Conservation (phyloP, 2,797 vertebrate genomes). For the Cryptoblepharus egeriae region DNA sequence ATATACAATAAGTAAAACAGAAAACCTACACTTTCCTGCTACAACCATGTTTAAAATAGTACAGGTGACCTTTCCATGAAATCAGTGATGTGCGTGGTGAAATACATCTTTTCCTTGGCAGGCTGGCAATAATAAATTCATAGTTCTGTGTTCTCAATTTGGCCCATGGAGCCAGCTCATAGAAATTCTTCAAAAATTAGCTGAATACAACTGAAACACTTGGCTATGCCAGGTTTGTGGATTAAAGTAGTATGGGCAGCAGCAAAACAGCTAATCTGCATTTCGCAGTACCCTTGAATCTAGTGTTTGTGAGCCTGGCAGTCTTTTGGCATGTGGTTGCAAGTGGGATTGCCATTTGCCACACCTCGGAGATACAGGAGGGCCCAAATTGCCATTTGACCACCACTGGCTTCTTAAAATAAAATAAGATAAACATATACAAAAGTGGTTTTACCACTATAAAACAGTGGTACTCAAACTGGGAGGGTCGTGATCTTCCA, state of each 20-base stretch:
- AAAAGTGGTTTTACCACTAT: no score
- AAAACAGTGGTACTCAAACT: no score
- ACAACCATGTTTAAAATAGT: not conserved
- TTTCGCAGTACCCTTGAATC: not conserved
- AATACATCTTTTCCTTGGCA: not conserved
- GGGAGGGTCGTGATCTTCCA: no score
- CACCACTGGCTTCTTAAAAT: not conserved
- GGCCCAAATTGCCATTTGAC: not conserved
- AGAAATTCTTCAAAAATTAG: not conserved
- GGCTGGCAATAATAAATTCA: not conserved
- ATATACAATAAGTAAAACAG: constrained; percentile 14
- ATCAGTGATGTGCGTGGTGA: constrained; percentile 1
- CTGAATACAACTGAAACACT: not conserved
- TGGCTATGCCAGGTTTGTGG: not conserved
- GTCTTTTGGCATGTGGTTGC: not conserved
- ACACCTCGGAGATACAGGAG: not conserved
- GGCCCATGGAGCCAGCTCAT: not conserved
- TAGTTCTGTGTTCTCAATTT: not conserved
- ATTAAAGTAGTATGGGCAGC: not conserved
- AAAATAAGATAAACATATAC: no score
- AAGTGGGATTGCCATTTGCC: not conserved
- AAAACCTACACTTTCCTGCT: constrained; percentile 10
- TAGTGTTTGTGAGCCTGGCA: not conserved
- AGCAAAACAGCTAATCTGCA: not conserved
- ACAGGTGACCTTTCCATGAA: constrained; percentile 16